Conservation (phyloP, 2,797 vertebrate genomes). For the Kryptopterus vitreolus region DNA sequence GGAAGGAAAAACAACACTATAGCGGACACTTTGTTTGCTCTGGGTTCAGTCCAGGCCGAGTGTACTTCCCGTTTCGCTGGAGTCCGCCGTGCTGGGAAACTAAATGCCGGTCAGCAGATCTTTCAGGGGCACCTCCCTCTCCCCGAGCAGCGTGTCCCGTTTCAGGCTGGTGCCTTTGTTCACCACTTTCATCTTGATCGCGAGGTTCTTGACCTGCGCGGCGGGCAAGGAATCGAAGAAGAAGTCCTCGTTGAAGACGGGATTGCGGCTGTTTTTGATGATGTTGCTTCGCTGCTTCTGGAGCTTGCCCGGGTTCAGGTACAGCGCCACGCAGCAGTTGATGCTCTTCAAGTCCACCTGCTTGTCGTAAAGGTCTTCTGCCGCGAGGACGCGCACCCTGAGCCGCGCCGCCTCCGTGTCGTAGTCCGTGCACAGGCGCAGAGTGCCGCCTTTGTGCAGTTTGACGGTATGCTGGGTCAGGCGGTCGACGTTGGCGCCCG, state of each 20-base stretch:
- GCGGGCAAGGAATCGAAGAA: conserved; percentile 90
- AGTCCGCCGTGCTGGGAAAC: conserved; percentile 33
- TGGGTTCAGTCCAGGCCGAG: conserved; percentile 19
- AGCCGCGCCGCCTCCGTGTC: conserved; percentile 83
- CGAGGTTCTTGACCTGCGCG: conserved; percentile 82
- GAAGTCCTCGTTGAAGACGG: conserved; percentile 96
- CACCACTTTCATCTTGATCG: conserved; percentile 95
- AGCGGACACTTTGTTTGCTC: conserved; percentile 46
- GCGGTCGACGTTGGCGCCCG: conserved; percentile 59
- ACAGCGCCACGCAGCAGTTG: conserved; percentile 93
- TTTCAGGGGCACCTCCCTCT: conserved; percentile 85
- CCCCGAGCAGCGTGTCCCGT: conserved; percentile 89
- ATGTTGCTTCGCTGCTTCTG: conserved; percentile 97
- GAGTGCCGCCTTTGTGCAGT: conserved; percentile 83
- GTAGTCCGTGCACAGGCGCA: conserved; percentile 85
- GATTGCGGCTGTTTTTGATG: conserved; percentile 95
- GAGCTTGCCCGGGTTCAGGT: conserved; percentile 91
- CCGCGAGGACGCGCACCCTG: conserved; percentile 83
- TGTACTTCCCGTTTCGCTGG: conserved; percentile 12
- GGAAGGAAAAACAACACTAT: conserved; percentile 61
- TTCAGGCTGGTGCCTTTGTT: conserved; percentile 96
- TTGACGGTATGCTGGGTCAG: conserved; percentile 76
- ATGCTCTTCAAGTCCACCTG: conserved; percentile 85
- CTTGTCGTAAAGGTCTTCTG: conserved; percentile 87
- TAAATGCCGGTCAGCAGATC: conserved; percentile 81